Conservation (phyloP, 2,113 vertebrate species). For the Candoia aspera region DNA sequence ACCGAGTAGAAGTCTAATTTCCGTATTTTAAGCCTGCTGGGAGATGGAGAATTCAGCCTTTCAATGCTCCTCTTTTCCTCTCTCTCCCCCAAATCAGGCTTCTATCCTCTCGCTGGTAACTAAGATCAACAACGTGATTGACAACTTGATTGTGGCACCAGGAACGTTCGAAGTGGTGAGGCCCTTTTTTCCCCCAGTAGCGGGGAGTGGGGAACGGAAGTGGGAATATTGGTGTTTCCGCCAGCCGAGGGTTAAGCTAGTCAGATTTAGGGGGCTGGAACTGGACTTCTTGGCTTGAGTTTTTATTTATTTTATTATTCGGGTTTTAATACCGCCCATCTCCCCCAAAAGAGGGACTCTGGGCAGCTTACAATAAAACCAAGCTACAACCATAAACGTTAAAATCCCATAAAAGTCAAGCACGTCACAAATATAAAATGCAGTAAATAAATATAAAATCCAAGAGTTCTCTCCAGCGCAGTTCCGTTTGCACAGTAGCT, state of each 20-base stretch:
- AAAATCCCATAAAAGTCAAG: too few species aligned
- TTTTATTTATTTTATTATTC: too few species aligned
- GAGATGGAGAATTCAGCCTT: too few species aligned
- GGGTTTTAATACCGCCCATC: too few species aligned
- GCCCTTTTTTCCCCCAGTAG: conserved; percentile 28
- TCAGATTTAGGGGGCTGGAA: not conserved
- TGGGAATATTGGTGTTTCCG: not conserved
- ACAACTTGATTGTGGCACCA: conserved; percentile 95
- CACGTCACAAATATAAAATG: too few species aligned
- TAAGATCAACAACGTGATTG: conserved; percentile 98
- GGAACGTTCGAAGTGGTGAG: conserved; percentile 98
- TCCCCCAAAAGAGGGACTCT: too few species aligned
- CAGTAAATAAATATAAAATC: too few species aligned
- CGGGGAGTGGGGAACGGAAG: too few species aligned
- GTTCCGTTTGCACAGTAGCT: not conserved
- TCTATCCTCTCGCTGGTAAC: conserved; percentile 97
- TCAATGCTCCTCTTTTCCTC: not conserved
- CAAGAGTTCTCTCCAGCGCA: too few species aligned
- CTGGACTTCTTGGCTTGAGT: not conserved
- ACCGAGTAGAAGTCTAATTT: not conserved
- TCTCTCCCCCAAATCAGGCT: conserved; percentile 73
- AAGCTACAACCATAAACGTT: too few species aligned
- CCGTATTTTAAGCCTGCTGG: not conserved
- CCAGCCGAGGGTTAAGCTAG: not conserved
- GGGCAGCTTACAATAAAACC: too few species aligned